Evolutionary conservation across 2,888 invertebrate genomes (phyloP).

Genomic region (Drosophila silvestris): DNA sequence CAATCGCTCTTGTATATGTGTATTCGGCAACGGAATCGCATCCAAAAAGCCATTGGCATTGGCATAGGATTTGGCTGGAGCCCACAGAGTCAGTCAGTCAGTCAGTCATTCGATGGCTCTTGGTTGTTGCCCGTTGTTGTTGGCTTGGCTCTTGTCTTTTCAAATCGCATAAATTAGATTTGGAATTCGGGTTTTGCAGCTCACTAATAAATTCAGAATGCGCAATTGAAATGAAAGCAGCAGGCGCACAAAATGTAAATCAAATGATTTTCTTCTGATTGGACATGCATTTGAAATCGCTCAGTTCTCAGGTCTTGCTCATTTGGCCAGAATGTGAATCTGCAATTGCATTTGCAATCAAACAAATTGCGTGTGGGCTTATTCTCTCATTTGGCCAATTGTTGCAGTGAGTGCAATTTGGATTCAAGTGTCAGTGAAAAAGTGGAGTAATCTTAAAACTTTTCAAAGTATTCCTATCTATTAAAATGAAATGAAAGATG

Average conservation of each 20-base stretch:
- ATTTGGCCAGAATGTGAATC: conserved; percentile 19
- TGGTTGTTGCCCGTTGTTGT: conserved; percentile 1
- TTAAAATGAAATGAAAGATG: not conserved
- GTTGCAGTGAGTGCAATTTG: conserved; percentile 15
- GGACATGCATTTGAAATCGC: conserved; percentile 30
- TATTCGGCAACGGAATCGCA: conserved; percentile 25
- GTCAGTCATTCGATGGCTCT: conserved; percentile 7
- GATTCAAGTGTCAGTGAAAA: not conserved
- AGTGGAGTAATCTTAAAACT: not conserved
- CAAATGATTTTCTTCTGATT: conserved; percentile 54
- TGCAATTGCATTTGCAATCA: conserved; percentile 36
- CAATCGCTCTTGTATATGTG: conserved; percentile 36
- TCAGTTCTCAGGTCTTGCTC: conserved; percentile 8
- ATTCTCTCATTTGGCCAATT: conserved; percentile 28
- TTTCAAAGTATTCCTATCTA: not conserved
- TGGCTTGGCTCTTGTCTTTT: conserved; percentile 22
- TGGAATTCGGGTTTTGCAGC: conserved; percentile 56
- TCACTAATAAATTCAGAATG: conserved; percentile 70
- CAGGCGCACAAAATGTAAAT: conserved; percentile 66
- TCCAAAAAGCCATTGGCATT: conserved; percentile 53
- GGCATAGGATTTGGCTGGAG: conserved; percentile 35
- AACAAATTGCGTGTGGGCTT: conserved; percentile 24
- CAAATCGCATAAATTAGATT: conserved; percentile 70
- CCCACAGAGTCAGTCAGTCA: conserved; percentile 1
- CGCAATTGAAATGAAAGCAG: conserved; percentile 63